phyloP scores from a whole-genome alignment of 2,113 vertebrate genomes.

The Craseonycteris thonglongyai region DNA sequence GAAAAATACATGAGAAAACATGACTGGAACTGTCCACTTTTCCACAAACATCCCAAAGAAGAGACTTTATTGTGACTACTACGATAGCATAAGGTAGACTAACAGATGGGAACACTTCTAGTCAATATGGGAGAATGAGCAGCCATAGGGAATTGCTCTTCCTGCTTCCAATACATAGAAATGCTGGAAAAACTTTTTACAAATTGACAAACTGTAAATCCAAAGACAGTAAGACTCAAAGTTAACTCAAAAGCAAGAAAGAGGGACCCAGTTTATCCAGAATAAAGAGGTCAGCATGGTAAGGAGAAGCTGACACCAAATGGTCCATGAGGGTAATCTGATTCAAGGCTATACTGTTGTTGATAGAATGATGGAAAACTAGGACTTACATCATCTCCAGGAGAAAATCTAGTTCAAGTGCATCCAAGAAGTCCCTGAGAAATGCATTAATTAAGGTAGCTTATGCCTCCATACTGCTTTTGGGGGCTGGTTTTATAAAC shows the following conservation, averaged over 20 bases:
- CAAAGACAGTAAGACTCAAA: neutral
- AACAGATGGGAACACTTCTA: neutral
- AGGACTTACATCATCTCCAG: neutral
- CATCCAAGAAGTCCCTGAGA: conserved; percentile 3
- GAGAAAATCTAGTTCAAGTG: neutral
- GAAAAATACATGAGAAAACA: conserved; percentile 9
- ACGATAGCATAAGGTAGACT: neutral
- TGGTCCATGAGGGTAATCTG: neutral
- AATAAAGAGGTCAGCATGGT: neutral
- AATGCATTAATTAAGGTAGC: neutral
- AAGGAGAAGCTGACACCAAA: neutral
- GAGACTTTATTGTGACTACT: neutral
- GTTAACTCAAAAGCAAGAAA: neutral
- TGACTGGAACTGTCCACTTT: neutral
- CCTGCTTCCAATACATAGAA: neutral
- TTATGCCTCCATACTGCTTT: neutral
- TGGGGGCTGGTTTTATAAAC: neutral
- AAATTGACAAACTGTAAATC: neutral
- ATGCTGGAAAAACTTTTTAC: neutral
- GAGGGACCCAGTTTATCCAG: neutral
- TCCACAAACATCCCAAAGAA: neutral
- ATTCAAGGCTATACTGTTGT: neutral
- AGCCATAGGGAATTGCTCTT: neutral
- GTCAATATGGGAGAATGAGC: neutral
- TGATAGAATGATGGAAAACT: neutral